These are phyloP conservation scores for Brachionus rotundiformis DNA, from an alignment of 1,140 invertebrate species.

Conservation along the genomic window DNA sequence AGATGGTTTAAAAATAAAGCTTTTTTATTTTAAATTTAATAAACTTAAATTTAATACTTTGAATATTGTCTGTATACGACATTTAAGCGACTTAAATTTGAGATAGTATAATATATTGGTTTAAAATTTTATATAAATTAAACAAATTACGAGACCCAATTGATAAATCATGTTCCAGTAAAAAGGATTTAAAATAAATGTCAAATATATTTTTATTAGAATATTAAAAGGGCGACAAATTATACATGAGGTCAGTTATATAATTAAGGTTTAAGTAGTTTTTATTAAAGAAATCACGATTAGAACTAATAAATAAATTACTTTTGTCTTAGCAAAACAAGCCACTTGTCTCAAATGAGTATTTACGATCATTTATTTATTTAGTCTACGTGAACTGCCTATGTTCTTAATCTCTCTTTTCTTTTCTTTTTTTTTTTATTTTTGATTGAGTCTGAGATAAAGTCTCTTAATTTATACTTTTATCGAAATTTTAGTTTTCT, in stretches of 20 bases:
- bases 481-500: not conserved
- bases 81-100: constrained; percentile 4
- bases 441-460: constrained; percentile 8
- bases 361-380: constrained; percentile 1
- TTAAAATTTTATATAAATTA: not conserved
- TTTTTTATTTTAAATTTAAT: not conserved
- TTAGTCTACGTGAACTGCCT: constrained; percentile 2
- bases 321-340: not conserved
- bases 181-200: not conserved
- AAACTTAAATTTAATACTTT: constrained; percentile 1
- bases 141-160: not conserved
- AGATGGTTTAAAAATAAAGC: not conserved
- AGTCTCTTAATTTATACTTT: not conserved
- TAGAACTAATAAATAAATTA: constrained; percentile 1
- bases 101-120: not conserved
- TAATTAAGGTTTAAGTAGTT: not conserved
- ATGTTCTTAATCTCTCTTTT: not conserved
- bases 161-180: not conserved
- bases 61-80: not conserved
- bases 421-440: not conserved
- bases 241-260: not conserved
- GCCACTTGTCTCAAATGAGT: not conserved
- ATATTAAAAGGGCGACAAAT: not conserved
- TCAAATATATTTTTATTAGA: no score
- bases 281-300: not conserved